Evolutionary conservation across 2,797 vertebrate genomes (phyloP).

Genomic region (Potorous gilbertii): DNA sequence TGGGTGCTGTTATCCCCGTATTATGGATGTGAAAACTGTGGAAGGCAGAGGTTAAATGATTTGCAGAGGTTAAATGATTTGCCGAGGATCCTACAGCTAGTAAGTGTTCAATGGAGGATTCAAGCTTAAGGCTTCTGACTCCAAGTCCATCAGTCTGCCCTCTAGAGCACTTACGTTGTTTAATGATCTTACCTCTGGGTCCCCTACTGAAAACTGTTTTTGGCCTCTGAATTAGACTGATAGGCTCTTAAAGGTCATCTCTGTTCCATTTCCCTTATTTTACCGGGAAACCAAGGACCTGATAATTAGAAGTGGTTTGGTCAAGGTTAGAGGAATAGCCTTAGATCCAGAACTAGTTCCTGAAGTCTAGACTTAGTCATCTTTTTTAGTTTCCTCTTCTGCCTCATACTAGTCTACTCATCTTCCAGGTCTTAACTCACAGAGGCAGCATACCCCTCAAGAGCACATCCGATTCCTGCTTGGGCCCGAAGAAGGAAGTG

Average conservation of each 20-base stretch:
- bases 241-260: neutral
- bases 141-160: neutral
- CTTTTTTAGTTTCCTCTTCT: neutral
- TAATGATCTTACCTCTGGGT: neutral
- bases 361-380: neutral
- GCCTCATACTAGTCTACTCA: neutral
- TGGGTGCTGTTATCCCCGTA: neutral
- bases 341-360: neutral
- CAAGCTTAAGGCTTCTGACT: neutral
- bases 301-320: neutral
- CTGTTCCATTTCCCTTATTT: neutral
- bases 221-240: neutral
- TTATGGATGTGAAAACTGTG: neutral
- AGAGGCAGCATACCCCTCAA: constrained; percentile 73
- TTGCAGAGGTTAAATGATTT: neutral
- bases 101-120: neutral
- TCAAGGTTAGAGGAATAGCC: neutral
- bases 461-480: constrained; percentile 86
- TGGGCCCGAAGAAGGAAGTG: constrained; percentile 45
- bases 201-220: neutral
- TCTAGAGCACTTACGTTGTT: neutral
- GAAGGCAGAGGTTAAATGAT: neutral
- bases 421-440: constrained; percentile 88
- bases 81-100: neutral
- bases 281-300: neutral